Evolutionary conservation across 2,113 vertebrate genomes (phyloP).

Genomic region (Micronycteris hirsuta): DNA sequence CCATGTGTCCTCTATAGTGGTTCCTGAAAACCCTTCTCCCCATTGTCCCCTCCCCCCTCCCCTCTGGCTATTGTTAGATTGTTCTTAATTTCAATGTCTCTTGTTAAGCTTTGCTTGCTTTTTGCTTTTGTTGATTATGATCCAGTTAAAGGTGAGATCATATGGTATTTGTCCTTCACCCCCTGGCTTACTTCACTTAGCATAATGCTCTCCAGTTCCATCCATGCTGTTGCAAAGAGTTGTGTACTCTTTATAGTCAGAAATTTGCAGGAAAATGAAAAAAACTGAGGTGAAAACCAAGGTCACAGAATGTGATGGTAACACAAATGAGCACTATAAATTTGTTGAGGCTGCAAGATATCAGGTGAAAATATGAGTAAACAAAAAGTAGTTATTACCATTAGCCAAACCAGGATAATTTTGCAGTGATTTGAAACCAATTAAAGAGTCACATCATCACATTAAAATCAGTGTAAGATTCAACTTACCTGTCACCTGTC

Average conservation of each 20-base stretch:
- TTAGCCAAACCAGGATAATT: constrained; percentile 42
- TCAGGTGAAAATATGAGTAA: background rate
- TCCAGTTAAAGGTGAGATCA: too few relatives aligned
- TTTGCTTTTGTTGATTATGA: too few relatives aligned
- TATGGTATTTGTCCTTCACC: too few relatives aligned
- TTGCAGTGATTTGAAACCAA: constrained; percentile 35
- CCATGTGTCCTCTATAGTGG: too few relatives aligned
- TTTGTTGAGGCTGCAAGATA: background rate
- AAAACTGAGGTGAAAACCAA: background rate
- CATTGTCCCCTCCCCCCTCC: too few relatives aligned
- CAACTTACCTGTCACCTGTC: constrained; percentile 42
- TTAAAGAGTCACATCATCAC: constrained; percentile 20
- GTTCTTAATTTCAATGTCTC: too few relatives aligned
- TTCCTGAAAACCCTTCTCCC: too few relatives aligned
- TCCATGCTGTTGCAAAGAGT: too few relatives aligned
- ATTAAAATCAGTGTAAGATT: constrained; percentile 36
- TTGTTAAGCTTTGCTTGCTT: too few relatives aligned
- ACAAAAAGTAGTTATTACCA: background rate
- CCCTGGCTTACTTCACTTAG: too few relatives aligned
- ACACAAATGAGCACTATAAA: background rate
- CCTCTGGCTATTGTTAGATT: too few relatives aligned
- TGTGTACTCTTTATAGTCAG: background rate
- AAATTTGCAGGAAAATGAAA: background rate
- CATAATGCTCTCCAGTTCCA: too few relatives aligned
- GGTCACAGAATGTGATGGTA: background rate